These are phyloP conservation scores for Novumbra hubbsi DNA, from an alignment of 2,797 vertebrate genomes.

Conservation along the genomic window DNA sequence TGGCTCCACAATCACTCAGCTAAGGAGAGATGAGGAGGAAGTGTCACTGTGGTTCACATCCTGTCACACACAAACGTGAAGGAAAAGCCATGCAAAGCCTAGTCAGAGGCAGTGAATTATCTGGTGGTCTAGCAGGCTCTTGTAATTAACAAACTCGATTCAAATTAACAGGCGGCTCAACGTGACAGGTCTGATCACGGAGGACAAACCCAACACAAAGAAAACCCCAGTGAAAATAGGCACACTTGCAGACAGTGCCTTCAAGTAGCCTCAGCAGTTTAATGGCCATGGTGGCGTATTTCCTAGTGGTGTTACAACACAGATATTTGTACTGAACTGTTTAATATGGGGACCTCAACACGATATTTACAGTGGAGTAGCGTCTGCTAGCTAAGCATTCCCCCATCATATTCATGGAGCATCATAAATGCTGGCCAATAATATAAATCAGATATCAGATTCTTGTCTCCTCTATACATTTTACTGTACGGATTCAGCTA, in stretches of 20 bases:
- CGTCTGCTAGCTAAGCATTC: no score
- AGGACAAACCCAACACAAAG: constrained; percentile 64
- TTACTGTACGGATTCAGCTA: no score
- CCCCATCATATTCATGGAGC: no score
- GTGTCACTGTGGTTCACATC: constrained; percentile 15
- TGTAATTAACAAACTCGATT: constrained; percentile 72
- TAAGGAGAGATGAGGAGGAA: constrained; percentile 21
- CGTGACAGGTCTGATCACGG: constrained; percentile 65
- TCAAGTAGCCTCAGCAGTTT: constrained; percentile 19
- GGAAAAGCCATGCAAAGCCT: neutral
- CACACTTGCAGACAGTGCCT: constrained; percentile 38
- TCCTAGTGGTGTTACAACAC: neutral
- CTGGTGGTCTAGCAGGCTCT: constrained; percentile 68
- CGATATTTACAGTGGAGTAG: no score
- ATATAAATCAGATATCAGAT: no score
- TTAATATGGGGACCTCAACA: no score
- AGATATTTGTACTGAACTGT: neutral
- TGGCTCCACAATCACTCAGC: constrained; percentile 42
- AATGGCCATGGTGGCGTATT: no score
- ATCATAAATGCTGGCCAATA: no score
- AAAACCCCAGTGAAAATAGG: constrained; percentile 54
- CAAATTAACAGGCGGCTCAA: constrained; percentile 69
- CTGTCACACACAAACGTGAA: constrained; percentile 24
- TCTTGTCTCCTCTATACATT: no score
- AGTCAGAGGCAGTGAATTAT: constrained; percentile 45